Conservation (phyloP, 2,888 invertebrate genomes). For the Amiota minor region DNA sequence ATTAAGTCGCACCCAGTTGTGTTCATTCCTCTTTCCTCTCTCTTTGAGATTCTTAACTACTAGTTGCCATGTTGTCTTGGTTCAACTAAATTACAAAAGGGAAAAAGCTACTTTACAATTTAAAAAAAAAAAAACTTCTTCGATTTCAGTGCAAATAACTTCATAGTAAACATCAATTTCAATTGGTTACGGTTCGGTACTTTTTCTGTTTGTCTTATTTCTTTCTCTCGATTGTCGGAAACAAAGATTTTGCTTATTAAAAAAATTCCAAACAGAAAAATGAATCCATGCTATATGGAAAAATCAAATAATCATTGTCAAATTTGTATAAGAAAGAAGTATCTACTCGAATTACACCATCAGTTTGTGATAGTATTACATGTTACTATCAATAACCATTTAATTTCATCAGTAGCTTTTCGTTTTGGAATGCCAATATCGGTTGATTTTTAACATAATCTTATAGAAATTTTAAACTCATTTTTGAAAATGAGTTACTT, state of each 20-base stretch:
- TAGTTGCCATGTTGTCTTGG: background rate
- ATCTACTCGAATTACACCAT: conserved; percentile 13
- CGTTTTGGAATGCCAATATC: too few relatives aligned
- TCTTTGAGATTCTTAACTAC: background rate
- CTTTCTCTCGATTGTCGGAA: conserved; percentile 10
- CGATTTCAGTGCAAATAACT: conserved; percentile 60
- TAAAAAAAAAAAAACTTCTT: conserved; percentile 55
- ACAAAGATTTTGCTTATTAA: background rate
- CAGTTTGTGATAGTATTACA: background rate
- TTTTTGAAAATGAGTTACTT: too few relatives aligned
- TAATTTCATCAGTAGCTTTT: background rate
- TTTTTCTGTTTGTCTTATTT: conserved; percentile 1
- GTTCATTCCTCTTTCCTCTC: conserved; percentile 24
- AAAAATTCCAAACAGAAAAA: background rate
- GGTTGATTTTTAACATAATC: too few relatives aligned
- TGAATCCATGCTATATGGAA: background rate
- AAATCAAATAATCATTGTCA: conserved; percentile 9
- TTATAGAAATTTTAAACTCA: too few relatives aligned
- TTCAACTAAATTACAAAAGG: conserved; percentile 3
- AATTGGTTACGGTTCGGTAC: conserved; percentile 28
- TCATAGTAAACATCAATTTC: conserved; percentile 37
- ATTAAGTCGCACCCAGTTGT: conserved; percentile 60
- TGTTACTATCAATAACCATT: background rate
- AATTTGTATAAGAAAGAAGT: background rate
- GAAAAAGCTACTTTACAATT: conserved; percentile 33